A percentile compares a stretch with the other conserved stretches of the same genome.
phyloP scores from a whole-genome alignment of 2,888 invertebrate species.

The Fragum whitleyi region DNA sequence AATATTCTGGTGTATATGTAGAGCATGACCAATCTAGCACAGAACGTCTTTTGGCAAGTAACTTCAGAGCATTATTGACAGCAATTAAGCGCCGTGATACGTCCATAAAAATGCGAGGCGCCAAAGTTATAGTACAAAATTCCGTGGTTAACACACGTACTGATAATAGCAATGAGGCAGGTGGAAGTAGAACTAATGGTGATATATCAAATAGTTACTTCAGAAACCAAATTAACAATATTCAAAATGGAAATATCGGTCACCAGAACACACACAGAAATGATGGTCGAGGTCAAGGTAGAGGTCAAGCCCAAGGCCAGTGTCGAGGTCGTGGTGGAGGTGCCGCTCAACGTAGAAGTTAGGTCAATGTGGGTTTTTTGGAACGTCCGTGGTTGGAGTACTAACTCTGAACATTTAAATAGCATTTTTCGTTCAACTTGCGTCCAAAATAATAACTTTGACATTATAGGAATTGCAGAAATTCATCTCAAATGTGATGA shows the following conservation, averaged over 20 bases:
- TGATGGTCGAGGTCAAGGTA: neutral
- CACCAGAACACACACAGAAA: neutral
- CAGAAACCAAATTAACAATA: too few relatives aligned
- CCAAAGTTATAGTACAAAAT: too few relatives aligned
- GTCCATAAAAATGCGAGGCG: too few relatives aligned
- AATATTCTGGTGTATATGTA: neutral
- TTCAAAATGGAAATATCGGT: neutral
- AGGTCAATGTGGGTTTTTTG: neutral
- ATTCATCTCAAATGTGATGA: too few relatives aligned
- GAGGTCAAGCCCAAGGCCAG: neutral
- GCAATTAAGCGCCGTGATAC: too few relatives aligned
- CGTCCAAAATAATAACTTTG: too few relatives aligned
- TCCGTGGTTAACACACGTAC: neutral
- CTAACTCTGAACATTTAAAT: too few relatives aligned
- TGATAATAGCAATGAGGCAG: neutral
- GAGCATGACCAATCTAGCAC: neutral
- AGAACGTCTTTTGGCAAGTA: neutral
- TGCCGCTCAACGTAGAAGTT: neutral
- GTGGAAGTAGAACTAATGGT: neutral
- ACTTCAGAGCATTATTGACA: neutral
- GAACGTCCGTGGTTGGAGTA: neutral
- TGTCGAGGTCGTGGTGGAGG: neutral
- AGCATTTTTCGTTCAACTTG: too few relatives aligned
- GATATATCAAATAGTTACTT: neutral
- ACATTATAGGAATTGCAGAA: too few relatives aligned